Conservation (phyloP, 2,797 vertebrate species). For the Tadarida brasiliensis region DNA sequence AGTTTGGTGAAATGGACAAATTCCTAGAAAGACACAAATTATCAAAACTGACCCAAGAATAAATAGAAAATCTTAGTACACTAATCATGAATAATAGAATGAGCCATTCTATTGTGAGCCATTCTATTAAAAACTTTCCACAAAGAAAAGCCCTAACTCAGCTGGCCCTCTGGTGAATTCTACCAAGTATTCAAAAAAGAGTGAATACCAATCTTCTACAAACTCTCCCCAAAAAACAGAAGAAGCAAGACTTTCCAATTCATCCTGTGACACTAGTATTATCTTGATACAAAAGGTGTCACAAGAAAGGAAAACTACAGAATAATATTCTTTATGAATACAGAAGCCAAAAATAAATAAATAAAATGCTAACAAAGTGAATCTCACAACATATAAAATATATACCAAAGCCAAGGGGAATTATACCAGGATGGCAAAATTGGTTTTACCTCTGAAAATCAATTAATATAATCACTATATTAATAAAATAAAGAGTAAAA, state of each 20-base stretch:
- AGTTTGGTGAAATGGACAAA: background rate
- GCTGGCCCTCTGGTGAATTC: background rate
- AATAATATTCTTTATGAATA: background rate
- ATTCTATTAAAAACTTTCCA: background rate
- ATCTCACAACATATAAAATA: background rate
- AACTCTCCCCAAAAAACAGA: background rate
- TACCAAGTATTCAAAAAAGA: background rate
- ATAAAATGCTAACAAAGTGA: conserved; percentile 2
- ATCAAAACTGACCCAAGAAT: background rate
- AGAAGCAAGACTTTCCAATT: background rate
- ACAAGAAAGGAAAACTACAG: background rate
- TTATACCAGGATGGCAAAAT: background rate
- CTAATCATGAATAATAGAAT: background rate
- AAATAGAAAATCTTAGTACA: background rate
- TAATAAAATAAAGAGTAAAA: background rate
- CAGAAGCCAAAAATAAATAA: background rate
- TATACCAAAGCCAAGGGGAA: background rate
- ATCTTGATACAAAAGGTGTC: background rate
- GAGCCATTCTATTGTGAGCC: too few species aligned
- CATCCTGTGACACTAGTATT: background rate
- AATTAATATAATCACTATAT: background rate
- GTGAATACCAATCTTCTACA: background rate
- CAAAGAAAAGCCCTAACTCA: background rate
- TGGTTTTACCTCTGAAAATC: background rate
- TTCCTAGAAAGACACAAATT: background rate